Percentiles rank a stretch among this genome's conserved stretches.
phyloP scores from a whole-genome alignment of 2,113 vertebrate genomes.

The Macquaria ambigua region DNA sequence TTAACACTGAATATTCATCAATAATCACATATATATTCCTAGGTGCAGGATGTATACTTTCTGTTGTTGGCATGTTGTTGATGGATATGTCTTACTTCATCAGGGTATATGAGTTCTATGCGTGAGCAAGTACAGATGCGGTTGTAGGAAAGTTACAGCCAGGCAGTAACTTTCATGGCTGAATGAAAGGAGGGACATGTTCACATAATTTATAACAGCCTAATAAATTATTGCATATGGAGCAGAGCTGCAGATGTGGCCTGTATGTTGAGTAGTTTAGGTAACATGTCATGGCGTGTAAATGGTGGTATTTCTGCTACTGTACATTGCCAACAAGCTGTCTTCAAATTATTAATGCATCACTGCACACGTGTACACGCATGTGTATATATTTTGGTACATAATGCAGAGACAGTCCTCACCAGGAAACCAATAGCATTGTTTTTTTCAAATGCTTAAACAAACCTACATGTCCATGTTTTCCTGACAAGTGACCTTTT shows the following conservation, averaged over 20 bases:
- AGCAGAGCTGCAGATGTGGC: slow-evolving; percentile 8
- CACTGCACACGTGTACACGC: neutral
- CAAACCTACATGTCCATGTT: neutral
- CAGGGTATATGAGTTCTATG: neutral
- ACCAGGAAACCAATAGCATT: neutral
- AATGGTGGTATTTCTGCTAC: neutral
- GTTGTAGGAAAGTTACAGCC: neutral
- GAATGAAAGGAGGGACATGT: neutral
- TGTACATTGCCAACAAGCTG: neutral
- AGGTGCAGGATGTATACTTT: neutral
- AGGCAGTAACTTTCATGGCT: slow-evolving; percentile 3
- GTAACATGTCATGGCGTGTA: neutral
- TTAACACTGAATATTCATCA: slow-evolving; percentile 37
- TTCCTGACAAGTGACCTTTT: slow-evolving; percentile 25
- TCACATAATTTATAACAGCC: neutral
- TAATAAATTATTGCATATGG: neutral
- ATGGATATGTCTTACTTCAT: slow-evolving; percentile 29
- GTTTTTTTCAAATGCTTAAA: slow-evolving; percentile 6
- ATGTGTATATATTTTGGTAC: neutral
- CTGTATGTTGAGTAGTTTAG: neutral
- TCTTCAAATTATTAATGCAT: neutral
- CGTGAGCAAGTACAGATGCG: neutral
- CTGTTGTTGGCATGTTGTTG: slow-evolving; percentile 26
- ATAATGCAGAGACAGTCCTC: neutral
- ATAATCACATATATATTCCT: slow-evolving; percentile 17